Base-by-base conservation (phyloP, 2,113 vertebrate genomes). In the Geococcyx californianus region DNA sequence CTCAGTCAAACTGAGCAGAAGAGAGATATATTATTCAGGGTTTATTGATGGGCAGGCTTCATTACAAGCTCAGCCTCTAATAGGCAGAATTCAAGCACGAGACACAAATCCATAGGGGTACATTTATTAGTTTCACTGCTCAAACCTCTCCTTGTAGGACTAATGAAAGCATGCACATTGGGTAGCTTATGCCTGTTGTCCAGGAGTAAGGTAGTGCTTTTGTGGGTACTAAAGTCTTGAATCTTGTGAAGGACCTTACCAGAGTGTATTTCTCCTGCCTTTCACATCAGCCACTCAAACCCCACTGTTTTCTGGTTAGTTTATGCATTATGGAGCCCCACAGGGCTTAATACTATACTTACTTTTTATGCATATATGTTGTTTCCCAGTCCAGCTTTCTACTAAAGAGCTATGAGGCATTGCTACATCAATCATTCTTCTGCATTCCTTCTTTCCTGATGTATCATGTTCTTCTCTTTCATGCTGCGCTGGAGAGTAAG, bases 161-260 rank as follows among this genome's bases (percentile, higher is more conserved):
- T 59, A 49, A 33, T 18, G 20, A 51, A 69, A 75, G 49, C 0
- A 0, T 38, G 2, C 6, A 11, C 3, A 0, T 6, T 34, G 49
- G 45, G 28, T 36, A 19, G 47, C 16, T 63, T 72, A n/a, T 1
- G 2, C 60, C 40, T 56, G 29, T 68, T 62, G 36, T 13, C 49
- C 38, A 87, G 56, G 40, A 79, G 42, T 73, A 45, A 79, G 36
- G 54, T 28, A 66, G 40, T 79, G 20, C 20, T 79, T 79, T 76
- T 68, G 28, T 60, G 19, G 23, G 12, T 87, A 15, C 19, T 66
- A 11, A 92, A 70, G 10, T 49, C 44, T 78, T 67, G 21, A 74
- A 23, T 69, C 67, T 81, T 67, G 64, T 34, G 17, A 52, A 91
- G 81, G 54, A 79, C 10, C 5, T 84, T 66, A 36, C n/a, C 10